Evolutionary conservation across 2,797 vertebrate genomes (phyloP), one percentile per base, ranked within the genome.

Genomic region (Hydrocynus forskahlii): DNA sequence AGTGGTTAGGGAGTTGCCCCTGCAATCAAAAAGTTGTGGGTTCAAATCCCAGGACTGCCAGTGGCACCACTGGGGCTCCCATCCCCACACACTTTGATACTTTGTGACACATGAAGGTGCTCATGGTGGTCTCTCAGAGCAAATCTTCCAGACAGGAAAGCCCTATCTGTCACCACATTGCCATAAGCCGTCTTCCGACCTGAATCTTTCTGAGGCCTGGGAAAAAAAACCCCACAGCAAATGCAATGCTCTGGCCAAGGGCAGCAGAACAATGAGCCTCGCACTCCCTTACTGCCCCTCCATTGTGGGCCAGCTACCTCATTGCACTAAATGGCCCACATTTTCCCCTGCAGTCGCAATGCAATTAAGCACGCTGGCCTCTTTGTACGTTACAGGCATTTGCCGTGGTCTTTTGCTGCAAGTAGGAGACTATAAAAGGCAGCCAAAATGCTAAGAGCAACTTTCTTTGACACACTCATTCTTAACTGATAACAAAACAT

Each of bases 141-240:
- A 55, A 54, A 72, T 7, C 73, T 7, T 17, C 35, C 52, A 0
- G 48, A 66, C 45, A 45, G 64, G 50, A 68, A 80, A 83, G 71
- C 17, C 35, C 38, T 7, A 77, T 84, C 85, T 80, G 81, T 86
- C 79, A 82, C 69, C 73, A 71, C 71, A 57, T 74, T 64, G 23
- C 64, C 74, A 86, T 82, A 80, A 79, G 57, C 25, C 64, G 43
- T 55, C 66, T 64, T 64, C 68, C 69, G 52, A 5, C 63, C 73
- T 66, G 29, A 72, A 38, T 57, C 19, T 25, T 52, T 69, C 40
- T 48, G 45, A 48, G 43, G 67, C 1, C 35, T 45, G 35, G 35
- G 35, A 4, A 4, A 4, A 35, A 66, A 67, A 59, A 29, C 29
- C 38, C 62, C 57, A 69, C 3, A 29, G 55, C 7, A 25, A 54